Conservation (phyloP, 2,797 vertebrate species). For the Adelosebastes latens region DNA sequence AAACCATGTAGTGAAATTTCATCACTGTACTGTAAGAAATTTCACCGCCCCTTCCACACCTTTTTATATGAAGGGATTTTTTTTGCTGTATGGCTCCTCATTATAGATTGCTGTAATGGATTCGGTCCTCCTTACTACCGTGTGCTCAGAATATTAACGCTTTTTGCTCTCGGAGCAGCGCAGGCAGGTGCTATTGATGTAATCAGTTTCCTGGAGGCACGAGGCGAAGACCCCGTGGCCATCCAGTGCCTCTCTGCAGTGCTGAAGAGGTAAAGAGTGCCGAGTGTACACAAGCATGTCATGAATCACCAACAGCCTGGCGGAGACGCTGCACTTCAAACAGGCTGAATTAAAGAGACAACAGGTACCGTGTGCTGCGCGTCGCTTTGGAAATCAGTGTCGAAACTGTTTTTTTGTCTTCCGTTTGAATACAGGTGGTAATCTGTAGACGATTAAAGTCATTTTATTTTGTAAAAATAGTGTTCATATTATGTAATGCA, state of each 20-base stretch:
- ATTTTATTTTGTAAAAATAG: background rate
- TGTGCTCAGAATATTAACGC: conserved; percentile 81
- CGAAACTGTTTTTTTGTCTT: background rate
- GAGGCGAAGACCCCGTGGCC: conserved; percentile 66
- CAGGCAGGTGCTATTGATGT: conserved; percentile 80
- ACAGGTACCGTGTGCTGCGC: conserved; percentile 23
- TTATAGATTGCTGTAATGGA: conserved; percentile 74
- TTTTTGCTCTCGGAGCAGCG: conserved; percentile 34
- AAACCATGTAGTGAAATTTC: conserved; percentile 33
- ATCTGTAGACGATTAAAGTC: background rate
- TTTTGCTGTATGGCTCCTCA: conserved; percentile 60
- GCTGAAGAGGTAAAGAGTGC: conserved; percentile 68
- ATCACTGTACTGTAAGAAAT: conserved; percentile 35
- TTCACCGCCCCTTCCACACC: conserved; percentile 24
- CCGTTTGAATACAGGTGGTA: conserved; percentile 3
- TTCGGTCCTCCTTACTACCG: conserved; percentile 56
- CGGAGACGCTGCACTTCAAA: conserved; percentile 48
- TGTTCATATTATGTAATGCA: background rate
- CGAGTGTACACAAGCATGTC: conserved; percentile 58
- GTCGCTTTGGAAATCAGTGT: conserved; percentile 22
- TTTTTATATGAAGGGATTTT: conserved; percentile 24
- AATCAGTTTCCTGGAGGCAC: conserved; percentile 77
- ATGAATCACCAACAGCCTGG: conserved; percentile 72
- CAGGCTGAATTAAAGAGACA: conserved; percentile 54
- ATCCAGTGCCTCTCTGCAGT: conserved; percentile 67